phyloP scores from a whole-genome alignment of 2,888 invertebrate genomes.

The Amphipoea oculea region DNA sequence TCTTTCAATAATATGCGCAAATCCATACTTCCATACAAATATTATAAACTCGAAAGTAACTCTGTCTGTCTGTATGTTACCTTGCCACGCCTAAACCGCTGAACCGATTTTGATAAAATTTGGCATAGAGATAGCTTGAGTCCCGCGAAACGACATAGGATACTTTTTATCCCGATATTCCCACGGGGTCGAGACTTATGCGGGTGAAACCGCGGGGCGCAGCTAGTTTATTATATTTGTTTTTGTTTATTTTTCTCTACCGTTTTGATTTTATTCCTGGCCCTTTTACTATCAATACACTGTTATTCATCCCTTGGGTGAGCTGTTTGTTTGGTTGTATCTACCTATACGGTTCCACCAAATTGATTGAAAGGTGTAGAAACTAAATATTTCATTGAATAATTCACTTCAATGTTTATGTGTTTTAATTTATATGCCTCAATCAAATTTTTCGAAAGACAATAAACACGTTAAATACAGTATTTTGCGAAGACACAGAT shows the following conservation, averaged over 20 bases:
- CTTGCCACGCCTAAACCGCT: too few species aligned
- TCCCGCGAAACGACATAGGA: too few species aligned
- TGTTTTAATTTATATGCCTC: background rate
- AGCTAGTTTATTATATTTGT: background rate
- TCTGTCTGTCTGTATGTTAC: too few species aligned
- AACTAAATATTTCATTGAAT: background rate
- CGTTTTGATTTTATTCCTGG: background rate
- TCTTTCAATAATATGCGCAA: too few species aligned
- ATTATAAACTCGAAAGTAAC: too few species aligned
- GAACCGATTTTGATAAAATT: too few species aligned
- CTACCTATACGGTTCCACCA: background rate
- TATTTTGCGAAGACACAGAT: slow-evolving; percentile 17
- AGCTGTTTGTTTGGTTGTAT: background rate
- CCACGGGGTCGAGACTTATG: too few species aligned
- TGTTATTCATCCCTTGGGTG: background rate
- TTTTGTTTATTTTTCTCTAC: background rate
- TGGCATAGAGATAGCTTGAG: too few species aligned
- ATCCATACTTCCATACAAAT: background rate
- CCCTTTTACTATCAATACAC: background rate
- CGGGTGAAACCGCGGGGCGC: too few species aligned
- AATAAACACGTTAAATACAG: background rate
- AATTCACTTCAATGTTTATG: background rate
- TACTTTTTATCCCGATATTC: too few species aligned
- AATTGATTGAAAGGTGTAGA: background rate
- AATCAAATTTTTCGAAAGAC: background rate